Evolutionary conservation across 2,113 vertebrate species (phyloP).

Genomic region (Speoplatyrhinus poulsoni): DNA sequence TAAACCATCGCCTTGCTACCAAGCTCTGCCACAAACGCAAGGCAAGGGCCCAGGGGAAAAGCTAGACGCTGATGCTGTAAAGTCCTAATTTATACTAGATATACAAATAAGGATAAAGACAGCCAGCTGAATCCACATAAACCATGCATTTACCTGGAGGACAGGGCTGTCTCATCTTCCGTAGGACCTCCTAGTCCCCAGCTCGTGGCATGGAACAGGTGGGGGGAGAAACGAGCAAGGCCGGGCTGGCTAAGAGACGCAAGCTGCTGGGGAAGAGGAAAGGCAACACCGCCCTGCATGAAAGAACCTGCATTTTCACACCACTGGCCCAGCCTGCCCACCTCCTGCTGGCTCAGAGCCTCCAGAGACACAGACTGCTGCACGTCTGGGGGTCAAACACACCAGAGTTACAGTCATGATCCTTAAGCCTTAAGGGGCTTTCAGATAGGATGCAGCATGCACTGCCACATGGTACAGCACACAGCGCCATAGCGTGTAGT

Average conservation of each 20-base stretch:
- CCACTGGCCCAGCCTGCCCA: slow-evolving; percentile 91
- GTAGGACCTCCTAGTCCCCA: slow-evolving; percentile 87
- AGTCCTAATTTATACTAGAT: neutral
- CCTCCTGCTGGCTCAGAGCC: slow-evolving; percentile 84
- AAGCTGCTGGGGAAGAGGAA: slow-evolving; percentile 87
- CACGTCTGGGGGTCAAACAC: slow-evolving; percentile 68
- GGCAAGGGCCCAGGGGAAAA: no score
- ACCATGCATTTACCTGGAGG: slow-evolving; percentile 81
- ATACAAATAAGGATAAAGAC: neutral
- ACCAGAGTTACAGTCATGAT: neutral
- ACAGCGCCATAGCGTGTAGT: no score
- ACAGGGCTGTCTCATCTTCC: slow-evolving; percentile 82
- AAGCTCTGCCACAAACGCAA: no score
- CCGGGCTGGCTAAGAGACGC: slow-evolving; percentile 88
- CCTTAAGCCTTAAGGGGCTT: no score
- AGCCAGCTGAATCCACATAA: neutral
- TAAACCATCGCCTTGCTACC: no score
- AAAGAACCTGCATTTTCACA: slow-evolving; percentile 87
- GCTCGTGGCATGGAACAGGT: slow-evolving; percentile 84
- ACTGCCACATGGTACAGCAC: no score
- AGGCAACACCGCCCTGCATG: slow-evolving; percentile 85
- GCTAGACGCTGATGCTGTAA: no score
- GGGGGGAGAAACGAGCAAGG: slow-evolving; percentile 84
- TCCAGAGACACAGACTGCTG: slow-evolving; percentile 88
- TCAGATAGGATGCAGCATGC: no score